Base-by-base conservation (phyloP, 2,113 vertebrate genomes). In the Regulus satrapa region DNA sequence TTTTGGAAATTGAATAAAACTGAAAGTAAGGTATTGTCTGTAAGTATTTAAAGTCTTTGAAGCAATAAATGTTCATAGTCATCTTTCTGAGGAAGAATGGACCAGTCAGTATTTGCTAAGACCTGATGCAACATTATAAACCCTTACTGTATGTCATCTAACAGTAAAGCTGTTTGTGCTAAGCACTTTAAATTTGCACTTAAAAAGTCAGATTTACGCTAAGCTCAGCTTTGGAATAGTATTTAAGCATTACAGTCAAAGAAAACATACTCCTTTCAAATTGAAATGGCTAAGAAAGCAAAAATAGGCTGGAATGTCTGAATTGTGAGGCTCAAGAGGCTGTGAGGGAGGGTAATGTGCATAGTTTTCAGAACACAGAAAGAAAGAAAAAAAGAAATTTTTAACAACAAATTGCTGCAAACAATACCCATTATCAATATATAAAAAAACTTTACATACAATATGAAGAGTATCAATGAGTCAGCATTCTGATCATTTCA, bases 221-320 rank as follows among this genome's bases (percentile, higher is more conserved):
- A 91, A 77, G 26, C 26, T 91, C 49, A 46, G 56, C 77, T 92
- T 85, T 94, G 87, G 84, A 95, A 79, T 82, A 76, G 18, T 76
- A 43, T 85, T 95, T 82, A 88, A 88, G 46, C 43, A 25, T 69
- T 85, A 7, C 69, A 76, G 81, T 93, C 81, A 89, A 95, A 91
- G 74, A 94, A 92, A 92, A 78, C 41, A 31, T 61, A 31, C 40
- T 77, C 24, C 34, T 88, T 88, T 95, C 77, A 88, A 73, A 78
- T n/a, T 29, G 66, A 95, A 91, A 64, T 78, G 32, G 26, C 66
- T 64, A 46, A 43, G 77, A 94, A 88, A 71, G 62, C 20, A 94
- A 87, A 94, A 81, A 7, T 12, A 78, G 69, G 11, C 54, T 82
- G 55, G 36, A 82, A 58, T 91, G 67, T 81, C 84, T 87, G 38